phyloP scores from a whole-genome alignment of 2,888 invertebrate genomes.

The Drosophila prostipennis region DNA sequence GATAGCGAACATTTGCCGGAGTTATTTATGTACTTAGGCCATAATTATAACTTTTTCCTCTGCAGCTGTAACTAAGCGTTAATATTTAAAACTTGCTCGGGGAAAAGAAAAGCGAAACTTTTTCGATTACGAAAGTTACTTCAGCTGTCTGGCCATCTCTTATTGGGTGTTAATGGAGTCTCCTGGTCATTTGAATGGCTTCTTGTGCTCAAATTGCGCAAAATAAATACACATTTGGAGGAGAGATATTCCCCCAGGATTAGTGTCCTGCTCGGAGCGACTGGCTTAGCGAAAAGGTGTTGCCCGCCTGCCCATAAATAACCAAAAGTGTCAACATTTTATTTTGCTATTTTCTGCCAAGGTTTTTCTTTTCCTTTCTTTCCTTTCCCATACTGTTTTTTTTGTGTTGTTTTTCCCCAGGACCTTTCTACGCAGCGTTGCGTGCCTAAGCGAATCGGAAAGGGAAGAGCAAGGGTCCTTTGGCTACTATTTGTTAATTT shows the following conservation, averaged over 20 bases:
- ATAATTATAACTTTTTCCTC: slow-evolving; percentile 72
- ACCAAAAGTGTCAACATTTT: slow-evolving; percentile 82
- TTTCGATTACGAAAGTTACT: slow-evolving; percentile 72
- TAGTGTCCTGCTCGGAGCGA: slow-evolving; percentile 46
- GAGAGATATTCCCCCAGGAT: slow-evolving; percentile 75
- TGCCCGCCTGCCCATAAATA: slow-evolving; percentile 78
- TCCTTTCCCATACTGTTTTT: slow-evolving; percentile 12
- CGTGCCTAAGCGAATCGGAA: slow-evolving; percentile 78
- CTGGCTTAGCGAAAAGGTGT: slow-evolving; percentile 66
- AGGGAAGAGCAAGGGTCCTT: slow-evolving; percentile 60
- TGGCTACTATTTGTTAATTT: slow-evolving; percentile 75
- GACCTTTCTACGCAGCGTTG: slow-evolving; percentile 66
- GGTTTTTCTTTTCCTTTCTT: slow-evolving; percentile 34
- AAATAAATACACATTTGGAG: slow-evolving; percentile 79
- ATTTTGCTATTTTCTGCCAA: slow-evolving; percentile 73
- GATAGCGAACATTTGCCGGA: slow-evolving; percentile 51
- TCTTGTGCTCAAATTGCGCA: slow-evolving; percentile 69
- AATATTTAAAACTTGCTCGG: slow-evolving; percentile 76
- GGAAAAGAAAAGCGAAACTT: slow-evolving; percentile 60
- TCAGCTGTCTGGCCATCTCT: slow-evolving; percentile 55
- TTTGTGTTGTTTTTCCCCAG: slow-evolving; percentile 5
- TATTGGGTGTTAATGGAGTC: slow-evolving; percentile 79
- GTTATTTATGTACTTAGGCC: slow-evolving; percentile 76
- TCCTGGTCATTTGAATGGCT: slow-evolving; percentile 78
- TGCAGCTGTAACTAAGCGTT: slow-evolving; percentile 77